These are phyloP conservation scores for Brachypodius melanocephalos DNA, from an alignment of 2,113 vertebrate species.

Conservation along the genomic window DNA sequence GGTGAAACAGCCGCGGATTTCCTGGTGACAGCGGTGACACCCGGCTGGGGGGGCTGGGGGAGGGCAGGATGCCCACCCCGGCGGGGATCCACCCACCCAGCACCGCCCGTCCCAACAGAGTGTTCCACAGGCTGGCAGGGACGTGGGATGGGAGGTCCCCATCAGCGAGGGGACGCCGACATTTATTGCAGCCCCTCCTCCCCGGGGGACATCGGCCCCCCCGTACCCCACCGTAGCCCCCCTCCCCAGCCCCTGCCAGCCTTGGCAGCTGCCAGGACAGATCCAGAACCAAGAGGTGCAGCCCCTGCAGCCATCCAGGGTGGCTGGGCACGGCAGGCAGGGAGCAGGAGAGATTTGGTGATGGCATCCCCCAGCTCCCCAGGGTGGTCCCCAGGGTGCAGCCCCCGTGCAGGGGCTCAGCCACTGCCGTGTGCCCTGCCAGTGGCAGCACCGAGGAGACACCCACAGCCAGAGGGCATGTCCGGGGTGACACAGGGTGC, in stretches of 20 bases:
- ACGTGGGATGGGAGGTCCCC: too few relatives aligned
- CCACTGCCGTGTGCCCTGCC: accelerated
- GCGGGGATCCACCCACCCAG: background rate
- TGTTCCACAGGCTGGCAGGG: background rate
- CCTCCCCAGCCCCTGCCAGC: background rate
- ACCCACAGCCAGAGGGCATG: background rate
- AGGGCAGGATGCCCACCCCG: background rate
- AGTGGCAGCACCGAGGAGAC: background rate
- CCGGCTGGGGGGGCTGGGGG: accelerated
- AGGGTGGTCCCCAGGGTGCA: accelerated
- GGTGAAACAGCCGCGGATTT: background rate
- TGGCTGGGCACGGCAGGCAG: too few relatives aligned
- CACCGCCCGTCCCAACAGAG: accelerated
- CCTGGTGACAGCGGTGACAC: background rate
- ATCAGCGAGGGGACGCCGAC: background rate
- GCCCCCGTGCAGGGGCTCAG: background rate
- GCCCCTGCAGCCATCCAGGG: background rate
- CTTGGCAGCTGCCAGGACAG: accelerated
- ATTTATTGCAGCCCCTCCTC: background rate
- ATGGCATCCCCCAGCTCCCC: background rate
- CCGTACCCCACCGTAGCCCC: accelerated
- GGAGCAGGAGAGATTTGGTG: background rate
- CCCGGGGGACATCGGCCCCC: accelerated
- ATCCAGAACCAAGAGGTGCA: background rate
- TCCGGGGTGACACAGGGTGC: background rate